Percentiles rank a stretch among this genome's conserved stretches.
Conservation (phyloP, 2,113 vertebrate species). For the Aspiorhynchus laticeps region DNA sequence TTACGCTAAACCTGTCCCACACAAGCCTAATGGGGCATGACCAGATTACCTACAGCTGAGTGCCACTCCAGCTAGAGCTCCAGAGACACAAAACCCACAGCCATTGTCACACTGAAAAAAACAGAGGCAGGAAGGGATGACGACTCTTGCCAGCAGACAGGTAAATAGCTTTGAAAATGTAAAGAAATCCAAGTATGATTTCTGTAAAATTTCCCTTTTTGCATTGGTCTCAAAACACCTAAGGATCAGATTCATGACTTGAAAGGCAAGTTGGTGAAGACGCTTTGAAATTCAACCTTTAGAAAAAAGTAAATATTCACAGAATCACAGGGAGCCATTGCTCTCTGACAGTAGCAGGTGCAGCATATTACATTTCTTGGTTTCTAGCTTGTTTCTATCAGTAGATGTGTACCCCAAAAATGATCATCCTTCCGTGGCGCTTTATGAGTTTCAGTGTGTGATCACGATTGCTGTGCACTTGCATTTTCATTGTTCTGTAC, state of each 20-base stretch:
- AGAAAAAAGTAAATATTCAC: constrained; percentile 7
- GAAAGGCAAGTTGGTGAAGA: neutral
- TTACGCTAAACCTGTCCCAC: constrained; percentile 66
- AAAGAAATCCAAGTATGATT: neutral
- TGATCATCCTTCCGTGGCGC: neutral
- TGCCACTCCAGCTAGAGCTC: constrained; percentile 41
- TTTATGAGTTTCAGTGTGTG: neutral
- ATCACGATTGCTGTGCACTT: neutral
- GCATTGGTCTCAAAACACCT: neutral
- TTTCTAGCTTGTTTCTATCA: neutral
- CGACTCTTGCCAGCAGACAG: neutral
- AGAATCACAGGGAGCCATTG: neutral
- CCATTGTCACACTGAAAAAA: constrained; percentile 21
- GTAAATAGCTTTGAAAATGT: neutral
- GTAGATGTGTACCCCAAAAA: neutral
- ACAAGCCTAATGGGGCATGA: constrained; percentile 66
- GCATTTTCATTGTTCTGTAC: neutral
- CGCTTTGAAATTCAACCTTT: constrained; percentile 9
- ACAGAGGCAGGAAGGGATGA: neutral
- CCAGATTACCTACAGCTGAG: constrained; percentile 62
- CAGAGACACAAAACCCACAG: constrained; percentile 28
- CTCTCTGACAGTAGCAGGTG: constrained; percentile 4
- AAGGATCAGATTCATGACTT: neutral
- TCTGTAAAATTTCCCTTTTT: neutral
- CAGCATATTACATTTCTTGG: constrained; percentile 12